A percentile compares a stretch with the other conserved stretches of the same genome.
Evolutionary conservation across 2,113 vertebrate genomes (phyloP).

Genomic region (Thermophis baileyi): DNA sequence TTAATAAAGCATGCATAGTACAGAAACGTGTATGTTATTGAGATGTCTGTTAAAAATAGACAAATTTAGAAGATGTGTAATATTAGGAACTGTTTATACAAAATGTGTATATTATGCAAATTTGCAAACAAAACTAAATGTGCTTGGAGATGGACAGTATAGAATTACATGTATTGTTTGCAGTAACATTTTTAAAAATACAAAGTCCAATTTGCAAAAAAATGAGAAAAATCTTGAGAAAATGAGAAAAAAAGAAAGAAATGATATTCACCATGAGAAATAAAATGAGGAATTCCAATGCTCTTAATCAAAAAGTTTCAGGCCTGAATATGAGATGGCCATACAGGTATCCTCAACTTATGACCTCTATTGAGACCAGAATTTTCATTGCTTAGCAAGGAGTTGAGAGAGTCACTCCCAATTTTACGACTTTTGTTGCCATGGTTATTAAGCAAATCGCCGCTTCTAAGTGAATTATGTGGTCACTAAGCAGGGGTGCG

Average conservation of each 20-base stretch:
- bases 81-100: background rate
- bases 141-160: background rate
- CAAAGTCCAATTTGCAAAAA: background rate
- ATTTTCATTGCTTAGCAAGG: no score
- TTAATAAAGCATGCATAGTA: background rate
- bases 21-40: background rate
- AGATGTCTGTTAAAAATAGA: background rate
- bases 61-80: background rate
- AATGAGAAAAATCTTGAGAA: background rate
- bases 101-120: background rate
- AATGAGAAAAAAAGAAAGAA: background rate
- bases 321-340: background rate
- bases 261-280: background rate
- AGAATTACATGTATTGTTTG: background rate
- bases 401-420: no score
- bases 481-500: no score
- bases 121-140: background rate
- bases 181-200: background rate
- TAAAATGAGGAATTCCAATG: background rate
- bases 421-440: no score
- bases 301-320: background rate
- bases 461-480: no score
- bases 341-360: background rate
- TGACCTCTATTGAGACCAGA: no score
- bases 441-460: no score